Percentiles rank a stretch among this genome's conserved stretches.
phyloP scores from a whole-genome alignment of 2,113 vertebrate genomes.

The Struthidea cinerea region DNA sequence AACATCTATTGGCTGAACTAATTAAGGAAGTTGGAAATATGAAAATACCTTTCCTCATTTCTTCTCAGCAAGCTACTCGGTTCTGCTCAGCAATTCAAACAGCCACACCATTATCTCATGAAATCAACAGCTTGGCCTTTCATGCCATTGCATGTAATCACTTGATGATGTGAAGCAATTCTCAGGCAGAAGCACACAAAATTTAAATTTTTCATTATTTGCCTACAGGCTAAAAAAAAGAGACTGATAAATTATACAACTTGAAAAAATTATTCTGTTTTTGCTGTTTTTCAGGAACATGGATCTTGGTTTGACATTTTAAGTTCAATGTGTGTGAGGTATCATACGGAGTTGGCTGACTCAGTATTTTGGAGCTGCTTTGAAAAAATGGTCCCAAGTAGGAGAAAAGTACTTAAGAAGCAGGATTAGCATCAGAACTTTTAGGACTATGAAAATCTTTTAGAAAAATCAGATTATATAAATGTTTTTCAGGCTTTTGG shows the following conservation, averaged over 20 bases:
- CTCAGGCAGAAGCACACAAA: background rate
- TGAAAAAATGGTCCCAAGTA: background rate
- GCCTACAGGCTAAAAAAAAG: background rate
- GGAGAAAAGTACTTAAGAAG: background rate
- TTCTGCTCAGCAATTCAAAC: background rate
- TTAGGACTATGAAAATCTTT: background rate
- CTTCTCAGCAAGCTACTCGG: background rate
- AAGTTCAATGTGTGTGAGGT: background rate
- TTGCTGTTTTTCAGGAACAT: background rate
- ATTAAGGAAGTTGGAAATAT: background rate
- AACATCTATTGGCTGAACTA: background rate
- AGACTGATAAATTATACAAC: background rate
- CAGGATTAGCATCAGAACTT: background rate
- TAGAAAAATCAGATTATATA: background rate
- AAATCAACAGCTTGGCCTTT: background rate
- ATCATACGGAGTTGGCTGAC: background rate
- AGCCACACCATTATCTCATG: background rate
- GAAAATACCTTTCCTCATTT: background rate
- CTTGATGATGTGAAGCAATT: background rate
- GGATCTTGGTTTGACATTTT: background rate
- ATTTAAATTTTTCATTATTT: background rate
- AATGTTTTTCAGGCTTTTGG: background rate
- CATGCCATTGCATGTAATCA: background rate
- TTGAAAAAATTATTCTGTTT: background rate
- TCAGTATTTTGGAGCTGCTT: background rate